A percentile compares a stretch with the other conserved stretches of the same genome.
Conservation (phyloP, 2,797 vertebrate genomes). For the Fratercula arctica region DNA sequence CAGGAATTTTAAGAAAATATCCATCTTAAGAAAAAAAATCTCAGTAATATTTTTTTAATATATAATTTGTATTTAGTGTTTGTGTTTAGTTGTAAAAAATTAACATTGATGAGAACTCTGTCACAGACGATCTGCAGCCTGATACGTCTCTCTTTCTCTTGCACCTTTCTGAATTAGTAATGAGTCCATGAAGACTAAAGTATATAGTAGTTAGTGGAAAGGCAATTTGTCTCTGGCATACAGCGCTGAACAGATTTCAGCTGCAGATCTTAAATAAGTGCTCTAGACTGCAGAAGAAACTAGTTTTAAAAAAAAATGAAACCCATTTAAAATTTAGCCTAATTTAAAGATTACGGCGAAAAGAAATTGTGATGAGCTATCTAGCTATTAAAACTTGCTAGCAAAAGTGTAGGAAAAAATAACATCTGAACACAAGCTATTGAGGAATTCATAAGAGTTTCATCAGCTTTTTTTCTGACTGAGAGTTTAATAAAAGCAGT, state of each 20-base stretch:
- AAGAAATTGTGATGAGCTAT: background rate
- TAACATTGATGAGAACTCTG: background rate
- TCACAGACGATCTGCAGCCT: background rate
- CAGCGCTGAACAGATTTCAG: background rate
- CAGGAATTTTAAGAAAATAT: background rate
- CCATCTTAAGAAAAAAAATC: background rate
- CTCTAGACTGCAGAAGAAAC: background rate
- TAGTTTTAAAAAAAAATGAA: background rate
- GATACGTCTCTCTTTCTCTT: background rate
- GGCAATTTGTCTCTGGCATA: background rate
- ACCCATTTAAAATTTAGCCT: background rate
- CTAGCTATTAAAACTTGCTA: background rate
- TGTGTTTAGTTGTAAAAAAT: background rate
- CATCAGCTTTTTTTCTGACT: background rate
- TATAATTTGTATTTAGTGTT: background rate
- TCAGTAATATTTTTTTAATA: background rate
- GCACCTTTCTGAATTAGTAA: background rate
- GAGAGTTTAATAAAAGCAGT: background rate
- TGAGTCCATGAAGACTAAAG: background rate
- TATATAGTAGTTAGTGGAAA: background rate
- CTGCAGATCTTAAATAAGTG: background rate
- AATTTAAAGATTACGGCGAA: background rate
- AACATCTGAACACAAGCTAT: background rate
- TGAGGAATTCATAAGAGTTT: background rate
- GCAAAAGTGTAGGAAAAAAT: background rate